Base-by-base conservation (phyloP, 2,797 vertebrate genomes). In the Scarus forsteni region DNA sequence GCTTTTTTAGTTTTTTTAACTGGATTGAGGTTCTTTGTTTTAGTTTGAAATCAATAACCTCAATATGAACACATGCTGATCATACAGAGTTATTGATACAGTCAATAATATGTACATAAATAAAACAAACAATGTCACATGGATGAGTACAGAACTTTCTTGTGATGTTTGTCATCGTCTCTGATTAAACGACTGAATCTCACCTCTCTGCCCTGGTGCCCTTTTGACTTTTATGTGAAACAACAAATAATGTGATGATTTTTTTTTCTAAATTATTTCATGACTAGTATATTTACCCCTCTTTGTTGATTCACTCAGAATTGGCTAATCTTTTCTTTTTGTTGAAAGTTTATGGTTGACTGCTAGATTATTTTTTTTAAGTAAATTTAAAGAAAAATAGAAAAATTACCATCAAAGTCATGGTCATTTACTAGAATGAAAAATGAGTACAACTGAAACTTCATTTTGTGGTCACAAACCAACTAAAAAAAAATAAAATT, bases 41-140 rank as follows among this genome's bases (percentile, higher is more conserved):
- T 54, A 72, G 49, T 64, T 52, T 55, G 65, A 66, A 38, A 75
- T 84, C 68, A 65, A 73, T 74, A 80, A 64, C 63, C 10, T 48
- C 18, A 60, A 56, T 45, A 63, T 66, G 61, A 58, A 43, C 54
- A 64, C 58, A 67, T 50, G 66, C 48, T 44, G 14, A 6, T 42
- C 54, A 64, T 49, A 68, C 48, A 34, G 48, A 62, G 60, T 27
- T 67, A 35, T 58, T 27, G 14, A 43, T 16, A 64, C 13, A 2
- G 59, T 75, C 70, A 66, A 59, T 70, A 49, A 57, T 46, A 27
- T 66, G 42, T 35, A 46, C 19, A 58, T 70, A 50, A 19, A 67
- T 75, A 10, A 43, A 16, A n/a, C n/a, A 66, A 40, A 64, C 60
- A 59, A 18, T 42, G 34, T 60, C 51, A 70, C 16, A 39, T 13